A percentile compares a stretch with the other conserved stretches of the same genome.
phyloP scores from a whole-genome alignment of 2,888 invertebrate species.

The Sisyra terminalis region DNA sequence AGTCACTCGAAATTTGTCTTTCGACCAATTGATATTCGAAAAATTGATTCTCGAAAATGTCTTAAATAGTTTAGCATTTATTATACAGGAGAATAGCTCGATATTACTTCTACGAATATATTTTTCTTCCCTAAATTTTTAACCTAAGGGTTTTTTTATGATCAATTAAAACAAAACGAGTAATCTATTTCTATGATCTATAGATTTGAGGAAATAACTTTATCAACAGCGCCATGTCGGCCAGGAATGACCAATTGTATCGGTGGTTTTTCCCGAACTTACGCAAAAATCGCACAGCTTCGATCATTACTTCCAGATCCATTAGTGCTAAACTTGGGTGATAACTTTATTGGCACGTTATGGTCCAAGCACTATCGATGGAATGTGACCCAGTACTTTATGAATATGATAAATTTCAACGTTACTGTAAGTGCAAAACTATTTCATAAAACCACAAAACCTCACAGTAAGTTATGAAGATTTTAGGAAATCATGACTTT shows the following conservation, averaged over 20 bases:
- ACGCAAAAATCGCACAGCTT: slow-evolving; percentile 33
- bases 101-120: too few species aligned
- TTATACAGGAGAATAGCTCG: too few species aligned
- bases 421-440: slow-evolving; percentile 42
- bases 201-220: slow-evolving; percentile 38
- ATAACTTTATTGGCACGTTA: slow-evolving; percentile 72
- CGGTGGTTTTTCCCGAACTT: slow-evolving; percentile 52
- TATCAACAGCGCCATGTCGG: slow-evolving; percentile 35
- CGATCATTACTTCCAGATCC: slow-evolving; percentile 26
- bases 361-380: slow-evolving; percentile 62
- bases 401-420: slow-evolving; percentile 51
- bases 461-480: slow-evolving; percentile 30
- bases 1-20: too few species aligned
- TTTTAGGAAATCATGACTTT: slow-evolving; percentile 77
- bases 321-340: slow-evolving; percentile 64
- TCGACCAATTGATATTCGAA: too few species aligned
- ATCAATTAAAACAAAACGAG: too few species aligned
- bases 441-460: too few species aligned
- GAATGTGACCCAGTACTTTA: slow-evolving; percentile 55
- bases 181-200: slow-evolving; percentile 11
- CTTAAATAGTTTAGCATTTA: too few species aligned
- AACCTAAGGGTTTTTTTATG: too few species aligned
- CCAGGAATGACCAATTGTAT: slow-evolving; percentile 35
- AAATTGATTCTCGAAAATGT: too few species aligned
- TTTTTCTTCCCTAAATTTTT: too few species aligned